phyloP scores from a whole-genome alignment of 35 echinoderm and acorn worm genomes.

The Chiridota heheva region DNA sequence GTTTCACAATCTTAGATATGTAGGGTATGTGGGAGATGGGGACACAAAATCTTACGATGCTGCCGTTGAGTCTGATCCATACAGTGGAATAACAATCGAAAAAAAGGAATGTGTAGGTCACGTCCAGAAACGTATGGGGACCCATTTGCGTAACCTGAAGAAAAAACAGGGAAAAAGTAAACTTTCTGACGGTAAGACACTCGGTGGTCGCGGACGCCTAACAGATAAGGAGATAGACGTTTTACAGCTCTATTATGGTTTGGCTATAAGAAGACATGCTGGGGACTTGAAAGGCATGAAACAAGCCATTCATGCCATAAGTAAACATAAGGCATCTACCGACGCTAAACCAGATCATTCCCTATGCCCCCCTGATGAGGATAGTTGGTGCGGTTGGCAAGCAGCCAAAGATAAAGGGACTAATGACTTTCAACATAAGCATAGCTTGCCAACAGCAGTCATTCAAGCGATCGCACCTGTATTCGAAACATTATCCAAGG shows the following conservation, averaged over 20 bases:
- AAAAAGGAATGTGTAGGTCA: slow-evolving; percentile 40
- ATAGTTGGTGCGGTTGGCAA: slow-evolving; percentile 2
- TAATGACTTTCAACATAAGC: not conserved
- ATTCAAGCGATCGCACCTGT: slow-evolving; percentile 1
- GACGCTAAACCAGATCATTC: slow-evolving; percentile 26
- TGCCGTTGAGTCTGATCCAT: not conserved
- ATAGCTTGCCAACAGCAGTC: not conserved
- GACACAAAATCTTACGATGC: not conserved
- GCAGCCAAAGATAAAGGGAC: not conserved
- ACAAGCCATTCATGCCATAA: slow-evolving; percentile 20
- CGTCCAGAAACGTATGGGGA: slow-evolving; percentile 14
- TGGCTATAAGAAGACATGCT: slow-evolving; percentile 37
- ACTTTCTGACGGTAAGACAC: slow-evolving; percentile 24
- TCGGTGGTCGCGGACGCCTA: slow-evolving; percentile 37
- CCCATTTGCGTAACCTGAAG: not conserved
- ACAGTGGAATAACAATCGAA: not conserved
- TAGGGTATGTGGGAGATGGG: slow-evolving; percentile 34
- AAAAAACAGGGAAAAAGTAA: not conserved
- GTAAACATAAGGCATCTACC: slow-evolving; percentile 30
- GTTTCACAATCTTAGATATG: not conserved
- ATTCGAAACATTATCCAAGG: not conserved
- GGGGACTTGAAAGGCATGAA: slow-evolving; percentile 42
- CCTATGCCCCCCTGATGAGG: slow-evolving; percentile 9
- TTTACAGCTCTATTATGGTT: slow-evolving; percentile 49
- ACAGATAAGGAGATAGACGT: slow-evolving; percentile 40